Percentiles rank a stretch among this genome's conserved stretches.
These are phyloP conservation scores for Machimus rusticus DNA, from an alignment of 2,888 invertebrate species.

Conservation along the genomic window DNA sequence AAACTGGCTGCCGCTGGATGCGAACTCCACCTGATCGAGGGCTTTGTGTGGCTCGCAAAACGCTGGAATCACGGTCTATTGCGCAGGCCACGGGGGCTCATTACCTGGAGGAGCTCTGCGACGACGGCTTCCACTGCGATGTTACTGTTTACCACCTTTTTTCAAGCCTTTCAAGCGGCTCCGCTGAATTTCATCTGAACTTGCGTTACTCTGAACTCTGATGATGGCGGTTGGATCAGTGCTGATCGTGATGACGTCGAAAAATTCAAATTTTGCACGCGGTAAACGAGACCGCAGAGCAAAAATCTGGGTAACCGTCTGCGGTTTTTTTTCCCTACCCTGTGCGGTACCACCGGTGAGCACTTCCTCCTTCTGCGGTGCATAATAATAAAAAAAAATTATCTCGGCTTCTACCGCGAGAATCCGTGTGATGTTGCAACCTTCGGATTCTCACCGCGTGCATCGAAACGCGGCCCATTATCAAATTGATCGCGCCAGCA, in stretches of 20 bases:
- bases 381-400: neutral
- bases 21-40: constrained; percentile 8
- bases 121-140: neutral
- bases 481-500: constrained; percentile 16
- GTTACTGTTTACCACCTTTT: neutral
- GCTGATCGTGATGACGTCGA: neutral
- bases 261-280: neutral
- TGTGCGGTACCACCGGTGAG: neutral
- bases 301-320: constrained; percentile 1
- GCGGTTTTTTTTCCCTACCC: neutral
- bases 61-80: constrained; percentile 37
- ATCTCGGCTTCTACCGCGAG: neutral
- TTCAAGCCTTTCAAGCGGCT: neutral
- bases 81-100: constrained; percentile 11
- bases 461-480: neutral
- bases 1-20: neutral
- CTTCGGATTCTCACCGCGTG: neutral
- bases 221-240: neutral
- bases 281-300: neutral
- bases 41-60: constrained; percentile 12
- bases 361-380: neutral
- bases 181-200: neutral
- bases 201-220: neutral
- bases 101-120: neutral
- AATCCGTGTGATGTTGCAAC: neutral